Evolutionary conservation across 2,113 vertebrate species (phyloP), one percentile per base, ranked within the genome.

Genomic region (Oncorhynchus masou): DNA sequence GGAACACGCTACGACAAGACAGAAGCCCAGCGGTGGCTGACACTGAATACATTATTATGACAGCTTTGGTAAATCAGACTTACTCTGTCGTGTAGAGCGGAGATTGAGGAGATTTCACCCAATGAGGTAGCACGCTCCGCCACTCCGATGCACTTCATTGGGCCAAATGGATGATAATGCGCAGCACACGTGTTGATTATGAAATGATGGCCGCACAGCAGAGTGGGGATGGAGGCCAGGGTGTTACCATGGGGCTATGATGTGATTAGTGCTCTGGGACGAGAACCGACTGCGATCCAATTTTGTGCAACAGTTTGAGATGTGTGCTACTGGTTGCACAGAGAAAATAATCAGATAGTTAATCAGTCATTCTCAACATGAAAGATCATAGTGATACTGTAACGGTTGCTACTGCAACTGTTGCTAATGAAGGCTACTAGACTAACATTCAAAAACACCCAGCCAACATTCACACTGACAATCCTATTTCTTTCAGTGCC

Each of bases 271-370:
- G 76, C 62, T 78, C 78, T 22, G 59, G 59, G n/a, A 73, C 70
- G 78, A 73, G 75, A 77, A 76, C 68, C 59, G 81, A 31, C 60
- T 67, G 81, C 45, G 70, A 79, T 85, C 34, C 80, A 82, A 74
- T n/a, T 27, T 79, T 73, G 81, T 88, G 76, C 80, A 81, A 71
- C n/a, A 31, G 74, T 83, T 88, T 78, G 68, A 82, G 73, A 85
- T 54, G 51, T 73, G 48, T 70, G 48, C 24, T 39, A 79, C 2
- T 4, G 54, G 68, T 79, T 83, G 68, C 22, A 13, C 84, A 77
- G 76, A 54, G 74, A 77, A 80, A 83, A 31, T 29, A 67, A 72
- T 16, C 11, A 51, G 78, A 80, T 83, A 73, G 13, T 19, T 75
- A 68, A 78, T 73, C 80, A 77, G 84, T 80, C 27, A 78, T 71